Percentiles rank a stretch among this genome's conserved stretches.
Evolutionary conservation across 30 jellyfish, hydroid and myxozoan genomes (phyloP).

Genomic region (Cassiopea andromeda): DNA sequence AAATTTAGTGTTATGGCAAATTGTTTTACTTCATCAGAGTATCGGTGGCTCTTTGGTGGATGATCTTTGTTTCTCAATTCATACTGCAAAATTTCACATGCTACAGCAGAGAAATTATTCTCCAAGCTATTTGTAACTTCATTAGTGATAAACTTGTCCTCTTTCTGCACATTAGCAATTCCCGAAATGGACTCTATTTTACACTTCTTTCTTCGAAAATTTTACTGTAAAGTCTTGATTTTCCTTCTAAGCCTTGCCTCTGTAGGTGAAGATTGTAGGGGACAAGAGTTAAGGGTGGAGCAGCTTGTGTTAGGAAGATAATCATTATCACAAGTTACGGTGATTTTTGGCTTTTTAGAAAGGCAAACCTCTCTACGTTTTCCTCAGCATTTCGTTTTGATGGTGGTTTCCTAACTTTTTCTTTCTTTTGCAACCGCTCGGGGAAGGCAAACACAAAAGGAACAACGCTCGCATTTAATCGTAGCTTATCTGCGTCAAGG

Average conservation of each 20-base stretch:
- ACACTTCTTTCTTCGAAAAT: not conserved
- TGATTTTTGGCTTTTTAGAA: not conserved
- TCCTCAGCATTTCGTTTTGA: not conserved
- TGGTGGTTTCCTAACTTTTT: not conserved
- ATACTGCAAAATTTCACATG: slow-evolving; percentile 27
- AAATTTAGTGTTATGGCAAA: slow-evolving; percentile 37
- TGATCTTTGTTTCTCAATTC: slow-evolving; percentile 14
- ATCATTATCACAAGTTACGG: not conserved
- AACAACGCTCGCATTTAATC: not conserved
- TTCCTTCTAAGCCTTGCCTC: not conserved
- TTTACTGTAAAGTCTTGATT: slow-evolving; percentile 3
- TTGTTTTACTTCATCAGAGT: slow-evolving; percentile 22
- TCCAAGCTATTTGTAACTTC: not conserved
- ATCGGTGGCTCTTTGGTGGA: slow-evolving; percentile 36
- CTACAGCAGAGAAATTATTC: slow-evolving; percentile 33
- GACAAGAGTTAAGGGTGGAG: not conserved
- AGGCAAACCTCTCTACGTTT: not conserved
- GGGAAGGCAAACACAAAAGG: not conserved
- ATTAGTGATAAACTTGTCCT: not conserved
- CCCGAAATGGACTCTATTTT: not conserved
- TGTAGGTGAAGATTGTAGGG: not conserved
- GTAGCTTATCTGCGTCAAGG: not conserved
- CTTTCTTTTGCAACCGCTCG: not conserved
- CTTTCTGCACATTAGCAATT: not conserved
- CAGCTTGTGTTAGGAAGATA: not conserved